Conservation (phyloP, 2,888 invertebrate genomes). For the Oligia fasciuncula region DNA sequence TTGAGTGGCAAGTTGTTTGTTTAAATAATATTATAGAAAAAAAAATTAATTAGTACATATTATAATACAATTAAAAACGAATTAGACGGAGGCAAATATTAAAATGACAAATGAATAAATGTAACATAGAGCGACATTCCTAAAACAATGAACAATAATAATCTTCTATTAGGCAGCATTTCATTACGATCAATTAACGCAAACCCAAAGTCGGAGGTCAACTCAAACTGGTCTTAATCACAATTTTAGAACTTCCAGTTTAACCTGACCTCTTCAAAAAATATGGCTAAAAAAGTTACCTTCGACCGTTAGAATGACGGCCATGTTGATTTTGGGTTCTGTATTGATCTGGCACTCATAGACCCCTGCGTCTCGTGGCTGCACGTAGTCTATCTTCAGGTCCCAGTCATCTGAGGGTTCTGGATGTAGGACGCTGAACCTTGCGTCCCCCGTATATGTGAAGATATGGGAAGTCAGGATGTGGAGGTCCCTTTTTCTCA, state of each 20-base stretch:
- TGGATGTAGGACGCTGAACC: constrained; percentile 96
- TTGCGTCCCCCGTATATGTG: constrained; percentile 96
- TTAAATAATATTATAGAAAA: background rate
- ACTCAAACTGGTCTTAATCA: background rate
- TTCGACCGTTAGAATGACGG: constrained; percentile 94
- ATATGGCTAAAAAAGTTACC: constrained; percentile 87
- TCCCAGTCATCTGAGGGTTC: constrained; percentile 97
- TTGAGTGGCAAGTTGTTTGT: background rate
- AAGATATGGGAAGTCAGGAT: constrained; percentile 95
- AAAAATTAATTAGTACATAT: background rate
- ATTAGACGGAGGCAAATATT: background rate
- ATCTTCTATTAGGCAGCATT: constrained; percentile 4
- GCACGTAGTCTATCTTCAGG: constrained; percentile 95
- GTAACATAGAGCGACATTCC: background rate
- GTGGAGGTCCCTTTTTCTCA: constrained; percentile 95
- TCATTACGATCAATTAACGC: background rate
- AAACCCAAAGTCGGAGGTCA: constrained; percentile 8
- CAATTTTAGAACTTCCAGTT: background rate
- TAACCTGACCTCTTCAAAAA: constrained; percentile 2
- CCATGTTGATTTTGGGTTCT: constrained; percentile 96
- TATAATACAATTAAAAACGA: background rate
- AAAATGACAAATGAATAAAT: constrained; percentile 8
- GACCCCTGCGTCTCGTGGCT: constrained; percentile 95
- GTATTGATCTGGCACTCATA: constrained; percentile 98
- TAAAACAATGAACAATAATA: constrained; percentile 2